Base-by-base conservation (phyloP, 2,888 invertebrate genomes). In the Macrophya alboannulata region DNA sequence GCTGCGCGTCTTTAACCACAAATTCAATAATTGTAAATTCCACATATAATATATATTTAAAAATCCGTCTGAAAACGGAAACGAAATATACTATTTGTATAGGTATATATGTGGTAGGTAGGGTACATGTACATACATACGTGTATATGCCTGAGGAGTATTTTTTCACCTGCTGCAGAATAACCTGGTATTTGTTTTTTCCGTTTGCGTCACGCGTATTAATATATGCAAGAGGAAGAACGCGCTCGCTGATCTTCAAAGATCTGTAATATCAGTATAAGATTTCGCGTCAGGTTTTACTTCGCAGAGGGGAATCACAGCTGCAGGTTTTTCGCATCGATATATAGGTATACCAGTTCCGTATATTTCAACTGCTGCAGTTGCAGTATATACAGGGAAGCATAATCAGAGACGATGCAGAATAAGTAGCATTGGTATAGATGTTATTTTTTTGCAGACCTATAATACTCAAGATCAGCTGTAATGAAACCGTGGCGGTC, bases 261-360 rank as follows among this genome's bases (percentile, higher is more conserved):
- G 68, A 68, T 68, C 68, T 68, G 68, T 68, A 68, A 68, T 68
- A 68, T 68, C 68, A 68, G 68, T 68, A 17, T 3, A 31, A 31
- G 68, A 68, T 68, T 37, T 12, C 5, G 68, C 12, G 31, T 68
- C 68, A 15, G 25, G 68, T 68, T 68, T 68, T 31, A n/a, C 8
- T 6, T 8, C n/a, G 17, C 8, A 17, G n/a, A 3, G 8, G n/a
- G 31, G 31, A 15, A 10, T 31, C 3, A 31, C 31, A 31, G 31
- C 31, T 31, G 31, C 31, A 31, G 12, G 15, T 68, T 31, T 68
- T 68, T 31, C 68, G 68, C 68, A 68, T 68, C 68, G 31, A 21
- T 31, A 21, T 59, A 68, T 68, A 31, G 31, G 15, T 31, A 21
- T 59, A 15, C 21, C n/a, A 12, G n/a, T 43, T n/a, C 55, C 55